Conservation (phyloP, 2,888 invertebrate genomes). For the Macaria notata region DNA sequence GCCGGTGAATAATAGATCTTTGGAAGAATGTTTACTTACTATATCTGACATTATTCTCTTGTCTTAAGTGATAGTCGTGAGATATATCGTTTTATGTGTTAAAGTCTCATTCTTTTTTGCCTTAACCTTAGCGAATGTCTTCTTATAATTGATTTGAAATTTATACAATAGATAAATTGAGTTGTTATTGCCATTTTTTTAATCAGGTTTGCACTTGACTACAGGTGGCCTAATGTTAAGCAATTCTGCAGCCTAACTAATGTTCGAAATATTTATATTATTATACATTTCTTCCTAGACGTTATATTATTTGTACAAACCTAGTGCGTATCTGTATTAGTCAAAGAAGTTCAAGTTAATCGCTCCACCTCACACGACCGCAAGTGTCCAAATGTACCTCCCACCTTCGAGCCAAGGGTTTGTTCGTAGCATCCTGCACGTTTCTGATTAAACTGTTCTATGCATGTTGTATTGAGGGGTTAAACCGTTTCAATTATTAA, state of each 20-base stretch:
- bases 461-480: background rate
- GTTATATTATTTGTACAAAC: background rate
- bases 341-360: constrained; percentile 18
- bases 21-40: background rate
- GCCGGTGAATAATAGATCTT: constrained; percentile 23
- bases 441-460: constrained; percentile 1
- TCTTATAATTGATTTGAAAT: no score
- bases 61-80: no score
- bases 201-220: no score
- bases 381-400: constrained; percentile 5
- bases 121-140: no score
- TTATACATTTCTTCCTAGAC: no score
- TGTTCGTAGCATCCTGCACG: background rate
- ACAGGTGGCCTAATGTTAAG: no score
- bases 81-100: no score
- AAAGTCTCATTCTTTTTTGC: no score
- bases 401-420: background rate
- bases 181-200: no score
- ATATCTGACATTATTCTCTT: background rate
- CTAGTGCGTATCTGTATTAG: constrained; percentile 3
- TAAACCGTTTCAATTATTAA: background rate
- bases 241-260: no score
- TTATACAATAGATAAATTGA: no score
- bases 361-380: constrained; percentile 10
- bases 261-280: no score